Conservation (phyloP, 1,140 invertebrate species). For the Trachymyrmex septentrionalis region DNA sequence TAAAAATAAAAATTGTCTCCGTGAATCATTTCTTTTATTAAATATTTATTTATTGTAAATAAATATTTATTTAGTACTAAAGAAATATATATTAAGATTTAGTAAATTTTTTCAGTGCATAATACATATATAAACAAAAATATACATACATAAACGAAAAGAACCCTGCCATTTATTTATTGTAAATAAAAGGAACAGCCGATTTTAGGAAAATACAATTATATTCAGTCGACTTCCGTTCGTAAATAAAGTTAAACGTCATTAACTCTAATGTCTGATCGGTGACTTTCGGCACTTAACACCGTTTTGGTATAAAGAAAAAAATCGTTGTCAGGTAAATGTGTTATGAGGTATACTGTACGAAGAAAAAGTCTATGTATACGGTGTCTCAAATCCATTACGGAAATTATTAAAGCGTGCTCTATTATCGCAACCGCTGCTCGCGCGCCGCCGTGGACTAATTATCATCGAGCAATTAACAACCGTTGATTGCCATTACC, state of each 20-base stretch:
- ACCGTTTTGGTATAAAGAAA: background rate
- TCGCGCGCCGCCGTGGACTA: slow-evolving; percentile 53
- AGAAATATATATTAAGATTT: too few species aligned
- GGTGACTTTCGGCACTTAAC: slow-evolving; percentile 1
- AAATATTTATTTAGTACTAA: too few species aligned
- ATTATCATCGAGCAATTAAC: slow-evolving; percentile 77
- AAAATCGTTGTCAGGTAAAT: slow-evolving; percentile 7
- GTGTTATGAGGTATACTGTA: slow-evolving; percentile 40
- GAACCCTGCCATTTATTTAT: background rate
- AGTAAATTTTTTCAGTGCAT: too few species aligned
- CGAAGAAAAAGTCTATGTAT: slow-evolving; percentile 25
- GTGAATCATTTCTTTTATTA: too few species aligned
- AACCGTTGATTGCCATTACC: slow-evolving; percentile 77
- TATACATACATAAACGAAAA: background rate
- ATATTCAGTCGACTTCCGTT: background rate
- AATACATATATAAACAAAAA: background rate
- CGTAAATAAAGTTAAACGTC: background rate
- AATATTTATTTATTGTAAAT: too few species aligned
- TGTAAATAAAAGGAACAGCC: background rate
- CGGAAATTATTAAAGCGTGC: slow-evolving; percentile 75
- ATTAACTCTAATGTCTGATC: background rate
- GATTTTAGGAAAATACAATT: slow-evolving; percentile 3
- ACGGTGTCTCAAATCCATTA: slow-evolving; percentile 75
- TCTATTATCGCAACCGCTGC: slow-evolving; percentile 64
- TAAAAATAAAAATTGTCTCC: too few species aligned